These are phyloP conservation scores for Epiblema foenella DNA, from an alignment of 2,888 invertebrate species.

Conservation along the genomic window DNA sequence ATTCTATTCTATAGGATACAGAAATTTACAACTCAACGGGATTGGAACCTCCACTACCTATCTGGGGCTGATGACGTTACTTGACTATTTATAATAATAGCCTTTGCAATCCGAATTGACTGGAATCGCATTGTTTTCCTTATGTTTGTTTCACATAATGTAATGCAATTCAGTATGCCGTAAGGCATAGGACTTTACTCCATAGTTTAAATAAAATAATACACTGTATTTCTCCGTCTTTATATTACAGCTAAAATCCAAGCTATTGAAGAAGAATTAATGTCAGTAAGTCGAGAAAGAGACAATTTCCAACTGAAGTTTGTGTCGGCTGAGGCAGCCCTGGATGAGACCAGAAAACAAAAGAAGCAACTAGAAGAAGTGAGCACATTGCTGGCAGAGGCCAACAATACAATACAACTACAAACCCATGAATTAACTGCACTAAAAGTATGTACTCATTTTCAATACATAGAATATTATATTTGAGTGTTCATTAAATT, in stretches of 20 bases:
- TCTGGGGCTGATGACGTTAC: too few relatives aligned
- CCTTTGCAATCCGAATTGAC: too few relatives aligned
- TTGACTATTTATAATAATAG: too few relatives aligned
- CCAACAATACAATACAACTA: constrained; percentile 74
- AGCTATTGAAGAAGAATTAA: constrained; percentile 79
- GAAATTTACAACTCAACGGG: background rate
- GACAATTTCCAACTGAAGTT: constrained; percentile 78
- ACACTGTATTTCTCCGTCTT: background rate
- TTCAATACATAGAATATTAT: background rate
- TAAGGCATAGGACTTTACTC: too few relatives aligned
- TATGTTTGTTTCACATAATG: too few relatives aligned
- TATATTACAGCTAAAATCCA: constrained; percentile 69
- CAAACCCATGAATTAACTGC: constrained; percentile 77
- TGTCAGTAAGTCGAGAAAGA: constrained; percentile 75
- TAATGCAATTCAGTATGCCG: too few relatives aligned
- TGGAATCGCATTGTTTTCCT: too few relatives aligned
- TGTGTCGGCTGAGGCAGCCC: constrained; percentile 80
- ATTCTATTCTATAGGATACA: too few relatives aligned
- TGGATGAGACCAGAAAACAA: constrained; percentile 84
- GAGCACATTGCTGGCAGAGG: constrained; percentile 72
- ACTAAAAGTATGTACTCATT: constrained; percentile 65
- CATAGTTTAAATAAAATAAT: background rate
- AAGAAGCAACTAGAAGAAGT: constrained; percentile 82
- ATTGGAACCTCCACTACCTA: background rate
- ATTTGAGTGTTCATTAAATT: too few relatives aligned